A percentile compares a stretch with the other conserved stretches of the same genome.
Conservation (phyloP, 1,140 invertebrate species). For the Harpegnathos saltator region DNA sequence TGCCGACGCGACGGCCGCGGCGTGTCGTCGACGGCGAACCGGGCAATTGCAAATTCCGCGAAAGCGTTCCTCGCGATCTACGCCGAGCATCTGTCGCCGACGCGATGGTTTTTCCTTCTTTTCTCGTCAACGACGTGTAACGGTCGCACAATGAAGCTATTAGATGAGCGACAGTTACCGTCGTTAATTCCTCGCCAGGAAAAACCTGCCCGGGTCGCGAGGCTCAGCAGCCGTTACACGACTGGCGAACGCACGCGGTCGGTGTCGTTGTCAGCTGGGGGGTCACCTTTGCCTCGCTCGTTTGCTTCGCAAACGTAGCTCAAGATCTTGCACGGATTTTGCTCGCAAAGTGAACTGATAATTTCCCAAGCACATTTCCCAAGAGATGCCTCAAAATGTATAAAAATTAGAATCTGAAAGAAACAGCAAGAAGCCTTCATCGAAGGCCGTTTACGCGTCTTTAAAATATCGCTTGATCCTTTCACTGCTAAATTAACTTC, state of each 20-base stretch:
- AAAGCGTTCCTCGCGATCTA: slow-evolving; percentile 24
- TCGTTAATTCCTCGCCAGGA: neutral
- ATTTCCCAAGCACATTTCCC: too few relatives aligned
- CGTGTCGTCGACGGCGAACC: slow-evolving; percentile 25
- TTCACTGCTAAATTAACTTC: too few relatives aligned
- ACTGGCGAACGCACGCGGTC: neutral
- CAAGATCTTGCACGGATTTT: too few relatives aligned
- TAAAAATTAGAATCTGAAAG: too few relatives aligned
- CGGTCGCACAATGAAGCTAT: slow-evolving; percentile 52
- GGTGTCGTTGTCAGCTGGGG: neutral
- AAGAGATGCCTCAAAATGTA: too few relatives aligned
- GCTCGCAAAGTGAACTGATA: too few relatives aligned
- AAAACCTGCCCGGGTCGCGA: neutral
- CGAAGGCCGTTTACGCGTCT: too few relatives aligned
- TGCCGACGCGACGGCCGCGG: too few relatives aligned
- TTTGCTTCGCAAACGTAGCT: too few relatives aligned
- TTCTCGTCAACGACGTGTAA: slow-evolving; percentile 18
- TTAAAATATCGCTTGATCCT: too few relatives aligned
- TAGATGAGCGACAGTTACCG: slow-evolving; percentile 17
- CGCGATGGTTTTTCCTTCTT: slow-evolving; percentile 2
- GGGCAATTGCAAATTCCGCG: slow-evolving; percentile 62
- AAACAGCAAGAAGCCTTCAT: too few relatives aligned
- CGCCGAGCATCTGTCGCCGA: neutral
- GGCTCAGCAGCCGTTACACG: neutral
- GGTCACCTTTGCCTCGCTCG: neutral